phyloP scores from a whole-genome alignment of 2,888 invertebrate species.

The Eupsilia transversa region DNA sequence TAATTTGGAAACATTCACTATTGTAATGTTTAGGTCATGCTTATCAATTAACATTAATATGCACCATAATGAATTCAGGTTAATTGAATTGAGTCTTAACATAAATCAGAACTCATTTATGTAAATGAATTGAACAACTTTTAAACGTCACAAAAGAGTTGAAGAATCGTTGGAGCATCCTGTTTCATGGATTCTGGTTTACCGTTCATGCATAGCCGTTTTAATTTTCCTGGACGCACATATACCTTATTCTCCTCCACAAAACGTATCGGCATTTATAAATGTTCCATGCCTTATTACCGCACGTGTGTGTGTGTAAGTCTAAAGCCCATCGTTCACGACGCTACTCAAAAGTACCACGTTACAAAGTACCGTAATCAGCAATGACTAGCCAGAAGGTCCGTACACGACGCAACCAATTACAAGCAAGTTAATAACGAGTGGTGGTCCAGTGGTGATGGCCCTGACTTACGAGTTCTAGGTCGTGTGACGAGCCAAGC shows the following conservation, averaged over 20 bases:
- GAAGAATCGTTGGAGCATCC: not conserved
- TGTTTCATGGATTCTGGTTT: not conserved
- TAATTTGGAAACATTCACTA: conserved; percentile 2
- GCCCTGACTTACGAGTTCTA: too few species aligned
- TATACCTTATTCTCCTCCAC: not conserved
- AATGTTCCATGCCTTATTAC: not conserved
- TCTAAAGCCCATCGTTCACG: too few species aligned
- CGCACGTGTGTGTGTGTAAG: too few species aligned
- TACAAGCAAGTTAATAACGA: not conserved
- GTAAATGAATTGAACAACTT: not conserved
- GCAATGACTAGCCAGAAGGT: not conserved
- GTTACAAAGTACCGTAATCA: not conserved
- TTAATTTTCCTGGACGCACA: conserved; percentile 24
- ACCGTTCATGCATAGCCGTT: conserved; percentile 24
- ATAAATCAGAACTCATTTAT: not conserved
- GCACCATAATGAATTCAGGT: not conserved
- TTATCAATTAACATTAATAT: conserved; percentile 2
- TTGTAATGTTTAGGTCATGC: not conserved
- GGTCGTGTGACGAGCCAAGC: too few species aligned
- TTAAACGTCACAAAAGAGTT: not conserved
- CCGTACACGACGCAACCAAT: not conserved
- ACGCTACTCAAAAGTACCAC: not conserved
- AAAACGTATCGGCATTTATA: not conserved
- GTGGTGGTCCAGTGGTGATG: too few species aligned
- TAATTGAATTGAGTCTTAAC: not conserved